Conservation (phyloP, 2,113 vertebrate genomes). For the Oriolus oriolus region DNA sequence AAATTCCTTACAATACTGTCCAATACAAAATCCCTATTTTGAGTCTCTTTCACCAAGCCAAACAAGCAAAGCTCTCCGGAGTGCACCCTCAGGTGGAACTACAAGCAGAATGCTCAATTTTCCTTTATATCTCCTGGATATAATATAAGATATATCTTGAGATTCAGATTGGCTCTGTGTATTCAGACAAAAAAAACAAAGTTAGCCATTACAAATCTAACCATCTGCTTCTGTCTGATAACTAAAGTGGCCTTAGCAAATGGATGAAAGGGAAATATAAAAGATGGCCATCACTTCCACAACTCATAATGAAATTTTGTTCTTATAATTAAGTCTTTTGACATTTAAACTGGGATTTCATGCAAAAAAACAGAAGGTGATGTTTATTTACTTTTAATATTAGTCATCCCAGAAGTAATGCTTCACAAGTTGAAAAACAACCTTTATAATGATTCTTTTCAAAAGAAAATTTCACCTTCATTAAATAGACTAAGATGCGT, state of each 20-base stretch:
- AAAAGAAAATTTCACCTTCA: not conserved
- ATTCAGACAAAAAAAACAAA: not conserved
- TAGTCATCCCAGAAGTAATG: not conserved
- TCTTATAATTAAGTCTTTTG: not conserved
- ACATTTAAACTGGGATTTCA: not conserved
- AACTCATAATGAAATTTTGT: not conserved
- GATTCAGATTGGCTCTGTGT: not conserved
- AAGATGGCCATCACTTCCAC: not conserved
- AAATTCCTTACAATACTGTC: not conserved
- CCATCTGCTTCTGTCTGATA: not conserved
- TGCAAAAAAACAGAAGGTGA: not conserved
- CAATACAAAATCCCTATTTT: not conserved
- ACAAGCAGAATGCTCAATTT: not conserved
- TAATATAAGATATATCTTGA: not conserved
- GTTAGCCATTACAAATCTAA: not conserved
- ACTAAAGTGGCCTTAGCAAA: not conserved
- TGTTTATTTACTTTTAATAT: not conserved
- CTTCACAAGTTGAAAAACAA: not conserved
- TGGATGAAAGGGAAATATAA: not conserved
- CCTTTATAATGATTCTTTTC: not conserved
- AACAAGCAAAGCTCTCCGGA: not conserved
- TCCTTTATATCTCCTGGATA: not conserved
- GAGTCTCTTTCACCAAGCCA: not conserved
- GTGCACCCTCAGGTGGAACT: not conserved
- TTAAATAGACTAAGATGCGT: not conserved